Conservation (phyloP, 2,797 vertebrate species). For the Botia almorhae region DNA sequence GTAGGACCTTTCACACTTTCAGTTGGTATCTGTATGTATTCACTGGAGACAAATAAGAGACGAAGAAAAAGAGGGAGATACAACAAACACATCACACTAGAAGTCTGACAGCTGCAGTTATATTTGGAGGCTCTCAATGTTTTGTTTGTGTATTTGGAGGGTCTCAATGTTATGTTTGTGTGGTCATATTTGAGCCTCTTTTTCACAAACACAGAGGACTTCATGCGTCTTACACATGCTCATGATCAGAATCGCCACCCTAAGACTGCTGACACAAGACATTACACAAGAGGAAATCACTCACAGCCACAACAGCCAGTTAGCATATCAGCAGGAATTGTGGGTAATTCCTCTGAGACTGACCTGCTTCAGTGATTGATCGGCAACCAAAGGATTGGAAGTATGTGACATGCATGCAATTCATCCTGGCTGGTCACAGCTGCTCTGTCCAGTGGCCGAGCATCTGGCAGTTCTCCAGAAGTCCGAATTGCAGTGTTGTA, state of each 20-base stretch:
- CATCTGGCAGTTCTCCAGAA: slow-evolving; percentile 37
- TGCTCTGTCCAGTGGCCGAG: not conserved
- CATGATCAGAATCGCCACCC: not conserved
- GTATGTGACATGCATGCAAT: slow-evolving; percentile 38
- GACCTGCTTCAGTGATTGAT: slow-evolving; percentile 39
- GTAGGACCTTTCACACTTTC: not conserved
- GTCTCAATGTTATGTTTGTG: slow-evolving; percentile 38
- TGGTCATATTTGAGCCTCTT: slow-evolving; percentile 34
- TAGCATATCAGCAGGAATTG: slow-evolving; percentile 49
- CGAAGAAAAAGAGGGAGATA: not conserved
- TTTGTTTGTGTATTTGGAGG: slow-evolving; percentile 25
- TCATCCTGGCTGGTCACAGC: too few relatives aligned
- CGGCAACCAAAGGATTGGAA: slow-evolving; percentile 20
- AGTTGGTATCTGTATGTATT: not conserved
- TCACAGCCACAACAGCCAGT: slow-evolving; percentile 38
- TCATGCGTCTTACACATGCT: slow-evolving; percentile 70
- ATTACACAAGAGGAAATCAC: slow-evolving; percentile 44
- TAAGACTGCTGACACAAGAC: slow-evolving; percentile 26
- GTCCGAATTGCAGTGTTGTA: slow-evolving; percentile 33
- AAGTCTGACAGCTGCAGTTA: slow-evolving; percentile 37
- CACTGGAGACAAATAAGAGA: slow-evolving; percentile 27
- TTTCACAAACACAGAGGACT: slow-evolving; percentile 74
- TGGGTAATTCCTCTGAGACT: slow-evolving; percentile 31
- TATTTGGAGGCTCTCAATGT: slow-evolving; percentile 38
- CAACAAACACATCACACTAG: not conserved